Evolutionary conservation across 2,113 vertebrate genomes (phyloP).

Genomic region (Paralichthys olivaceus): DNA sequence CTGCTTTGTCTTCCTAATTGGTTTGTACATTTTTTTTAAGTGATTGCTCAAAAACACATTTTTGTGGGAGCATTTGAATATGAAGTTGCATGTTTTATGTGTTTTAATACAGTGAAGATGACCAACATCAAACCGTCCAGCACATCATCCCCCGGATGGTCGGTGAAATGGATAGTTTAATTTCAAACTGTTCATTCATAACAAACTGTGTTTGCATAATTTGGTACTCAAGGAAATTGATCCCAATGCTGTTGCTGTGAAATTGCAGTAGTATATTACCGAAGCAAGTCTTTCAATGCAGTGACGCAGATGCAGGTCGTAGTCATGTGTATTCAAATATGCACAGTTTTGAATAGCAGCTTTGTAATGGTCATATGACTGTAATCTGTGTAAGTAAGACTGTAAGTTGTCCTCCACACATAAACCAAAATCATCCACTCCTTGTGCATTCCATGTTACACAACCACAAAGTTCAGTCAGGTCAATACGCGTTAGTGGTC

Average conservation of each 20-base stretch:
- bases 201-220: neutral
- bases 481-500: constrained; percentile 7
- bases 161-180: no score
- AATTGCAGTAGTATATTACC: neutral
- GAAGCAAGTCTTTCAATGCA: constrained; percentile 3
- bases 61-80: constrained; percentile 13
- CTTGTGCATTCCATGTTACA: constrained; percentile 1
- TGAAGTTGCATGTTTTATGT: neutral
- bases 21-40: constrained; percentile 39
- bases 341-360: constrained; percentile 48
- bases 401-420: neutral
- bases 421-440: neutral
- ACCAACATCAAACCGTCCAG: neutral
- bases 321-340: constrained; percentile 30
- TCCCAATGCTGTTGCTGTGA: neutral
- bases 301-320: constrained; percentile 10
- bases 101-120: neutral
- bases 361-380: constrained; percentile 61
- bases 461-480: constrained; percentile 10
- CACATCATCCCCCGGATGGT: no score
- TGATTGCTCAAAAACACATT: constrained; percentile 20
- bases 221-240: neutral
- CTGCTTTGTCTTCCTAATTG: constrained; percentile 56
- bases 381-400: constrained; percentile 31
- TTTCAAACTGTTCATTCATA: neutral